Percentiles rank a stretch among this genome's conserved stretches.
These are phyloP conservation scores for Notolepis coatsorum DNA, from an alignment of 2,797 vertebrate species.

Conservation along the genomic window DNA sequence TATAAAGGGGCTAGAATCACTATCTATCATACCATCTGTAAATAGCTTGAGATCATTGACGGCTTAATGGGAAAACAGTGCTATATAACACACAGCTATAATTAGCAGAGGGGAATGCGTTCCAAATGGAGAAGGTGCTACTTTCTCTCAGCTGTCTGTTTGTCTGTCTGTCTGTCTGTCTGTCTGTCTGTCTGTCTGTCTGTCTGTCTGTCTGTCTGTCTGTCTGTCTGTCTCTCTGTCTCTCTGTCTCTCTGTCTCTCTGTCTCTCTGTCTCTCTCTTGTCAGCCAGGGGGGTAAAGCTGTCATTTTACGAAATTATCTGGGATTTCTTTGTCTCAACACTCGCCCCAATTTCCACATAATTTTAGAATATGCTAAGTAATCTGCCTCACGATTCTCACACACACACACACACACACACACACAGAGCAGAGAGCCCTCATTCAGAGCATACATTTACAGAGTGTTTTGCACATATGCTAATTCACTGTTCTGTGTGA, in stretches of 20 bases:
- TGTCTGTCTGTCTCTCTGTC: no score
- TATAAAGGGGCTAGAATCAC: no score
- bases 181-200: not conserved
- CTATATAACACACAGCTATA: constrained; percentile 5
- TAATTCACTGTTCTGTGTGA: constrained; percentile 63
- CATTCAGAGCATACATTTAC: not conserved
- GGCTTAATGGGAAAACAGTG: constrained; percentile 31
- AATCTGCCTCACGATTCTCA: constrained; percentile 18
- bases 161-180: constrained; percentile 22
- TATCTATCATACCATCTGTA: no score
- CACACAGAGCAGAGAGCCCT: constrained; percentile 5
- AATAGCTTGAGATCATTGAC: no score
- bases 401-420: constrained; percentile 6
- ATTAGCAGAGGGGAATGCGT: constrained; percentile 41
- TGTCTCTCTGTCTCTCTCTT: no score
- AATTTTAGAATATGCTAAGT: constrained; percentile 45
- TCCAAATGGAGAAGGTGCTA: constrained; percentile 1
- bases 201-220: not conserved
- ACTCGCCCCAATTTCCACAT: constrained; percentile 36
- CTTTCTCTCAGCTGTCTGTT: constrained; percentile 13
- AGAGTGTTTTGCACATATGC: constrained; percentile 53
- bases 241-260: no score
- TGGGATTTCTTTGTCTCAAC: no score
- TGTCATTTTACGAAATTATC: no score
- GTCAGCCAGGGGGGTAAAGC: no score